Base-by-base conservation (phyloP, 2,888 invertebrate species). In the Dorcus parallelipipedus region DNA sequence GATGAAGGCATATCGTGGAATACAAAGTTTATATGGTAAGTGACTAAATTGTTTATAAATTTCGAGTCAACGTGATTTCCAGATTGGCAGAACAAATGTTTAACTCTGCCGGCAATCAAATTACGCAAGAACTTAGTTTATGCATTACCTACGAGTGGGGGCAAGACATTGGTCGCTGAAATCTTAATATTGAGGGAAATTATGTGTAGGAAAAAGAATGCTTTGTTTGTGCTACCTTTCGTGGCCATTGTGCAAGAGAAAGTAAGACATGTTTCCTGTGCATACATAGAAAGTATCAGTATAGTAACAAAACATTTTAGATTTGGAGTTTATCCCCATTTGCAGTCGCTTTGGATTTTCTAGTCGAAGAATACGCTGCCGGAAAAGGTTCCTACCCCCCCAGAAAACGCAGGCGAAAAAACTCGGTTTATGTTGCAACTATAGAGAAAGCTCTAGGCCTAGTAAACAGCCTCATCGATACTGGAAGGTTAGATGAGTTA, bases 221-320 rank as follows among this genome's bases (percentile, higher is more conserved):
- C 88, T 9, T 78, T 98, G 20, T 91, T 98, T 66, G 86, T 98
- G 66, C 79, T 98, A 59, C 98, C 98, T 0, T 98, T 91, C 82
- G 95, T 98, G 9, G 93, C 97, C 5, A 90, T 98, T 70, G 98
- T 97, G 0, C 97, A 98, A 76, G 98, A 98, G 80, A 98, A 98
- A 84, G 95, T 94, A 71, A 67, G 64, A 61, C 2, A 26, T 26
- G 3, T 3, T 26, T 26, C 4, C 5, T 26, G 1, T 26, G 5
- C 26, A 26, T 26, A 14, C 14, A 14, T 14, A 14, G 14, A 14
- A 14, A 14, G 14, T 14, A 14, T 14, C 14, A 14, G 14, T 14
- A 10, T 10, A 10, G 20, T 3, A 20, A 20, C 20, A 38, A 2
- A 9, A 33, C 38, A 62, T 69, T 79, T 3, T 70, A 93, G 93